Conservation (phyloP, 2,113 vertebrate genomes). For the Halcyon senegalensis region DNA sequence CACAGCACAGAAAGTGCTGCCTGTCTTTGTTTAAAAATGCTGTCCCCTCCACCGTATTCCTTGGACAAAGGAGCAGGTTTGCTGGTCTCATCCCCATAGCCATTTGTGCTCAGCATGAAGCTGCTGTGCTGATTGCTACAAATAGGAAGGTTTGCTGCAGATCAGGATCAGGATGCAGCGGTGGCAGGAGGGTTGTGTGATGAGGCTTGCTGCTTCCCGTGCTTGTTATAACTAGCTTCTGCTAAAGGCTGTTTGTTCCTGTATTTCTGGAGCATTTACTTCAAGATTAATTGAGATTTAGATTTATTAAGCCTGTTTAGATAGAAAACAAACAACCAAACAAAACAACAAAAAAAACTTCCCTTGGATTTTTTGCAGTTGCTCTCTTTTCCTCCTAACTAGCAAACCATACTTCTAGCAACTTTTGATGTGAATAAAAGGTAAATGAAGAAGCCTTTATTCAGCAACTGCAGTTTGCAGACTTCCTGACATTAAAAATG, state of each 20-base stretch:
- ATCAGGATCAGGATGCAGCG: background rate
- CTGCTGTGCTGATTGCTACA: background rate
- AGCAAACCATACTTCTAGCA: background rate
- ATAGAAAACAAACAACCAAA: background rate
- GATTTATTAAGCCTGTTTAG: background rate
- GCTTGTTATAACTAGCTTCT: background rate
- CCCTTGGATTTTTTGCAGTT: background rate
- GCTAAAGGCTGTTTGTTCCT: background rate
- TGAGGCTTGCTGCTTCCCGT: background rate
- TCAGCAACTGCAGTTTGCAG: background rate
- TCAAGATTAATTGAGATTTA: background rate
- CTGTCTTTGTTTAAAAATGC: background rate
- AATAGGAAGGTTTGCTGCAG: background rate
- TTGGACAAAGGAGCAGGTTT: background rate
- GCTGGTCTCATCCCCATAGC: background rate
- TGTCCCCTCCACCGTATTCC: rapidly evolving
- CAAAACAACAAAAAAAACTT: background rate
- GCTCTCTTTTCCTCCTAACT: background rate
- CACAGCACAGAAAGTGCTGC: background rate
- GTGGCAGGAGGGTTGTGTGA: background rate
- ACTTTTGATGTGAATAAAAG: background rate
- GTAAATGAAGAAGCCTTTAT: background rate
- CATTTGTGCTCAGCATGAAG: background rate
- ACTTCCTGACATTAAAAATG: background rate
- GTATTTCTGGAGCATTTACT: background rate